Evolutionary conservation across 2,797 vertebrate genomes (phyloP).

Genomic region (Leptoclinus maculatus): DNA sequence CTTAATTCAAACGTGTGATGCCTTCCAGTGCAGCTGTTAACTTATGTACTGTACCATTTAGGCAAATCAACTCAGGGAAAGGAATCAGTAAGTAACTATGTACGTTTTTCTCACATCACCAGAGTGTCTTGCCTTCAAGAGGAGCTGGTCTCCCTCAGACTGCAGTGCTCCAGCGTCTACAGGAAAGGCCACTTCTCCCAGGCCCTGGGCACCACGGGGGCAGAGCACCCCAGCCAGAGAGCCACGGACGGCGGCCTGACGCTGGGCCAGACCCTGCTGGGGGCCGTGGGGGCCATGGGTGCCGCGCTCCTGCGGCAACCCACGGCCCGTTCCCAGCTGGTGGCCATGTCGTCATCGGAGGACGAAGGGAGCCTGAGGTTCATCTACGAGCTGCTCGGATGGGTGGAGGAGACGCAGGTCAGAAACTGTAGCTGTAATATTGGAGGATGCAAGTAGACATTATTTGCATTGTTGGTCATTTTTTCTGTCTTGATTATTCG

Average conservation of each 20-base stretch:
- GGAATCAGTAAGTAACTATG: neutral
- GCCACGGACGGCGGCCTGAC: conserved; percentile 86
- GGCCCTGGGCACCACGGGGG: conserved; percentile 63
- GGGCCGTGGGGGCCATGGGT: conserved; percentile 75
- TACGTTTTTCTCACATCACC: conserved; percentile 6
- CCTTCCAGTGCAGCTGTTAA: neutral
- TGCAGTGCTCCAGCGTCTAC: conserved; percentile 95
- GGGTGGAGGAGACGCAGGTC: conserved; percentile 99
- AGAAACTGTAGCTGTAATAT: neutral
- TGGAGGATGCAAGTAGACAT: too few species aligned
- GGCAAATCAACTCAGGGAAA: neutral
- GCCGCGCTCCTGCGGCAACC: conserved; percentile 91
- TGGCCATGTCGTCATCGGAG: conserved; percentile 95
- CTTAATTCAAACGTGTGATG: neutral
- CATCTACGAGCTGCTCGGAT: conserved; percentile 96
- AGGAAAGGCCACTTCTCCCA: conserved; percentile 93
- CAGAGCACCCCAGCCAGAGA: conserved; percentile 81
- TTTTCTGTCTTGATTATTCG: neutral
- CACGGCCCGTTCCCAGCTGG: conserved; percentile 91
- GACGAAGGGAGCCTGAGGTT: conserved; percentile 97
- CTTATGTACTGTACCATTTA: too few species aligned
- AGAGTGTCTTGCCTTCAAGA: conserved; percentile 94
- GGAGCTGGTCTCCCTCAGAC: conserved; percentile 93
- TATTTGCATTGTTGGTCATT: neutral
- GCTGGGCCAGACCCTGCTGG: conserved; percentile 84